Conservation (phyloP, 2,113 vertebrate genomes). For the Chloropsis cyanopogon region DNA sequence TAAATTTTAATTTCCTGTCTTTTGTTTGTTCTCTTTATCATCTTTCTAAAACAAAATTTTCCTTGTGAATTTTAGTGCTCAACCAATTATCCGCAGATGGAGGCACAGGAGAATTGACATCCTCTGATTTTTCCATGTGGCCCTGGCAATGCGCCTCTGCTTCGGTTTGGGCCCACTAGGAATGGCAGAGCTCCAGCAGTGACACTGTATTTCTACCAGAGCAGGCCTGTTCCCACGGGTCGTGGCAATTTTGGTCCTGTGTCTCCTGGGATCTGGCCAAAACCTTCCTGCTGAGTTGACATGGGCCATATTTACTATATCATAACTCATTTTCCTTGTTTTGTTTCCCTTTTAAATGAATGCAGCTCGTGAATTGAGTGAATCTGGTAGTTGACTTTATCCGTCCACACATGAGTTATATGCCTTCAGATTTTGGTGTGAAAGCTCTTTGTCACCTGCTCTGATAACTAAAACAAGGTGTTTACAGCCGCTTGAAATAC, state of each 20-base stretch:
- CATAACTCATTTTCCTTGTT: background rate
- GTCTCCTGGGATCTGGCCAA: background rate
- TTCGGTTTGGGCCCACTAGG: background rate
- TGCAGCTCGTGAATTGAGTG: background rate
- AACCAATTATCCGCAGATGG: background rate
- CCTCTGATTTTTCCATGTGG: background rate
- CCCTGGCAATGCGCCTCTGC: background rate
- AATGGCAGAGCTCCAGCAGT: background rate
- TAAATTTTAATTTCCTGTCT: constrained; percentile 72
- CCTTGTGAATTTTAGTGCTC: constrained; percentile 42
- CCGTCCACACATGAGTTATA: background rate
- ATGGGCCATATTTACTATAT: background rate
- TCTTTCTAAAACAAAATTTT: constrained; percentile 60
- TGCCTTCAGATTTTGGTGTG: background rate
- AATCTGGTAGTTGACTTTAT: background rate
- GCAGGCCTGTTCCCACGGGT: background rate
- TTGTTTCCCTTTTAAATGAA: background rate
- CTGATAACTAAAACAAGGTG: background rate
- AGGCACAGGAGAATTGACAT: constrained; percentile 11
- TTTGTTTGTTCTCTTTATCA: constrained; percentile 68
- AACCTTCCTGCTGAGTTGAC: background rate
- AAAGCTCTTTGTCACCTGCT: background rate
- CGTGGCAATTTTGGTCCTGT: background rate
- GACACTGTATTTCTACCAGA: background rate
- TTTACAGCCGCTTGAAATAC: background rate